These are phyloP conservation scores for Rhopalosiphum nymphaeae DNA, from an alignment of 2,888 invertebrate genomes.

Conservation along the genomic window DNA sequence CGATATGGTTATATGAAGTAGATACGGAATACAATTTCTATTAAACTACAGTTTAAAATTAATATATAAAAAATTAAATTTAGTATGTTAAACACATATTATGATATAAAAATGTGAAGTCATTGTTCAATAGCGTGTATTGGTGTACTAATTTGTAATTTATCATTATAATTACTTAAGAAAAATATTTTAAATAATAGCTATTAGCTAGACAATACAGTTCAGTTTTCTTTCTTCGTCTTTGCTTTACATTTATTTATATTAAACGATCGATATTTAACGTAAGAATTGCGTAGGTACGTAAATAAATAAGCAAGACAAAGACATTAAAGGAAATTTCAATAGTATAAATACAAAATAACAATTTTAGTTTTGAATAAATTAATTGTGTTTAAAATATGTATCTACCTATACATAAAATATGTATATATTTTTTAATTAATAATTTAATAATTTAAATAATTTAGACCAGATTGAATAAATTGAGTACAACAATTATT, in stretches of 20 bases:
- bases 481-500: no score
- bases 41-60: no score
- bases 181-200: constrained; percentile 5
- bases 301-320: neutral
- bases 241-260: neutral
- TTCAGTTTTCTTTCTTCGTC: neutral
- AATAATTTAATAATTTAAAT: no score
- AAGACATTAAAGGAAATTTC: no score
- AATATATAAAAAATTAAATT: neutral
- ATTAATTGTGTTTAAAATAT: no score
- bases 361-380: no score
- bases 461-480: no score
- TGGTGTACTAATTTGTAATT: neutral
- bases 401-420: no score
- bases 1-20: neutral
- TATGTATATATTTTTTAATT: no score
- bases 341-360: no score
- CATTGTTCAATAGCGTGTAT: no score
- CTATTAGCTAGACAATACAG: neutral
- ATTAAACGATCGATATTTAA: neutral
- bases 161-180: neutral
- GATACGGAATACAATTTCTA: no score
- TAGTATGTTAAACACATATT: neutral
- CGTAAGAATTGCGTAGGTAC: neutral
- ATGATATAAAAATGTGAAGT: neutral